Percentiles rank a stretch among this genome's conserved stretches.
These are phyloP conservation scores for Crypturellus tataupa DNA, from an alignment of 2,797 vertebrate species.

Conservation along the genomic window DNA sequence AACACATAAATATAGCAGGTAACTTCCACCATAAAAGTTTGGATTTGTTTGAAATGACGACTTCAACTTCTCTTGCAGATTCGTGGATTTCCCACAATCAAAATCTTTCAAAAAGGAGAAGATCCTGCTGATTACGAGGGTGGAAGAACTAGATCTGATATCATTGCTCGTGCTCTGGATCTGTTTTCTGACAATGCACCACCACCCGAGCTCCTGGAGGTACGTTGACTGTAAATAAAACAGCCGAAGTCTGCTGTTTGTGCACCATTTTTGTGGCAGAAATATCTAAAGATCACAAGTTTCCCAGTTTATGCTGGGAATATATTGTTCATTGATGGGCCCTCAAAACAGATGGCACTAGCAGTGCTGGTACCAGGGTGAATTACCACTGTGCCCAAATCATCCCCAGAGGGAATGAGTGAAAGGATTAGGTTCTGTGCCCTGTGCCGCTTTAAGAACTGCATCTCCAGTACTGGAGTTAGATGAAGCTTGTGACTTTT, in stretches of 20 bases:
- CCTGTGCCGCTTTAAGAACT: neutral
- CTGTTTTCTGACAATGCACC: slow-evolving; percentile 93
- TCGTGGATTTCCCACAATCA: slow-evolving; percentile 96
- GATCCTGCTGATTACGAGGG: slow-evolving; percentile 93
- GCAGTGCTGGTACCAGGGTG: neutral
- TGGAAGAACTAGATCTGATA: slow-evolving; percentile 89
- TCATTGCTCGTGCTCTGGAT: slow-evolving; percentile 89
- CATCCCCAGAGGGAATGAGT: neutral
- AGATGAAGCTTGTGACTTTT: neutral
- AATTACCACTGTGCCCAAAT: neutral
- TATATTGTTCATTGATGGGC: neutral
- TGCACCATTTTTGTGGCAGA: neutral
- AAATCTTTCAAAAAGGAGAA: slow-evolving; percentile 96
- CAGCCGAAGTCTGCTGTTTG: neutral
- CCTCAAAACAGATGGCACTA: neutral
- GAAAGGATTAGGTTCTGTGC: neutral
- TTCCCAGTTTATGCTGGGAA: neutral
- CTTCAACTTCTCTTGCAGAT: slow-evolving; percentile 81
- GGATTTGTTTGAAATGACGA: neutral
- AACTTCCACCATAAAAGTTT: neutral
- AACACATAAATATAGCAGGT: neutral
- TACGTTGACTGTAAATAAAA: slow-evolving; percentile 39
- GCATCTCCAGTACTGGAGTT: neutral
- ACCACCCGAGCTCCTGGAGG: slow-evolving; percentile 91
- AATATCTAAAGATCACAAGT: neutral